A percentile compares a stretch with the other conserved stretches of the same genome.
phyloP scores from a whole-genome alignment of 2,797 vertebrate species.

The Leptoclinus maculatus region DNA sequence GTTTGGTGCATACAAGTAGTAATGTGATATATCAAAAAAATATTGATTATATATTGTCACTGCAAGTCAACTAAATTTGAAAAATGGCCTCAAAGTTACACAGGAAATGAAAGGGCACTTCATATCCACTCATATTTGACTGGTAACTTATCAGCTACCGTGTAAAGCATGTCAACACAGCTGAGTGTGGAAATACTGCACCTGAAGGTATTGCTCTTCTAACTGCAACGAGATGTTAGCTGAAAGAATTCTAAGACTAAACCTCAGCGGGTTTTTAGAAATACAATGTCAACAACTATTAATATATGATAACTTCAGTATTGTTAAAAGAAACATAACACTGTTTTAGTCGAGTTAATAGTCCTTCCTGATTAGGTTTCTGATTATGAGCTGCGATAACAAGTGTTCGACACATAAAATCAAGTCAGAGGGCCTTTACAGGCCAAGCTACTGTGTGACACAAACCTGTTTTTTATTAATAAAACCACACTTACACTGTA shows the following conservation, averaged over 20 bases:
- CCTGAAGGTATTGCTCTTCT: neutral
- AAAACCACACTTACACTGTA: neutral
- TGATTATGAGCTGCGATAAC: neutral
- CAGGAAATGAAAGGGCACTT: neutral
- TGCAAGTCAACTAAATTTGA: neutral
- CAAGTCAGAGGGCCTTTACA: neutral
- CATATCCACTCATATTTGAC: neutral
- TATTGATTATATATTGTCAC: neutral
- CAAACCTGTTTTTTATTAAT: neutral
- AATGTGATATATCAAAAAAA: neutral
- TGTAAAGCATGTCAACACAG: neutral
- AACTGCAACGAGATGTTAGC: neutral
- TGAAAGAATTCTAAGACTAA: neutral
- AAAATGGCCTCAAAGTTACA: neutral
- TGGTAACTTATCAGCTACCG: neutral
- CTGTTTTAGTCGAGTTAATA: neutral
- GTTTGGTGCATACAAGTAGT: neutral
- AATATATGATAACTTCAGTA: constrained; percentile 3
- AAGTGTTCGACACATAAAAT: neutral
- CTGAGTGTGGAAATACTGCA: neutral
- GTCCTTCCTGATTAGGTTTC: neutral
- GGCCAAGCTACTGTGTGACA: neutral
- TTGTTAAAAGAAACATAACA: neutral
- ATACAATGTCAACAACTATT: neutral
- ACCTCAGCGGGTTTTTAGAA: neutral